phyloP scores from a whole-genome alignment of 1,140 invertebrate species.

The Anastrepha obliqua region DNA sequence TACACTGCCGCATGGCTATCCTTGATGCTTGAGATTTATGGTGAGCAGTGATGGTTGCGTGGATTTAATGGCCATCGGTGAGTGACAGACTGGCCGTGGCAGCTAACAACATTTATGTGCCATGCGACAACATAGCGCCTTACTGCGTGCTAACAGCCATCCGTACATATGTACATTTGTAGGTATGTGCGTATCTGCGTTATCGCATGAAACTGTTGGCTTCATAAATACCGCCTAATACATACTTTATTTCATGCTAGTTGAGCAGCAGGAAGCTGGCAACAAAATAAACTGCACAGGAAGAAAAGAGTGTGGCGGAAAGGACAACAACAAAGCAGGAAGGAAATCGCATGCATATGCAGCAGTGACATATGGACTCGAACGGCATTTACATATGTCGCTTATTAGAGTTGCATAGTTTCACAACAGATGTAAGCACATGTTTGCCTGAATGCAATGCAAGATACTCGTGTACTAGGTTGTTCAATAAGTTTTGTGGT shows the following conservation, averaged over 20 bases:
- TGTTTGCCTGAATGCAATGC: too few relatives aligned
- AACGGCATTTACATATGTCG: too few relatives aligned
- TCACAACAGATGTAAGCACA: too few relatives aligned
- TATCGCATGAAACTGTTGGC: background rate
- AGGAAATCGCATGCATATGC: background rate
- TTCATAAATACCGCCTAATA: background rate
- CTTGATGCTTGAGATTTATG: too few relatives aligned
- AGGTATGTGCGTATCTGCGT: background rate
- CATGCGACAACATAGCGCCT: background rate
- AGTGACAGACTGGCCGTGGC: constrained; percentile 37
- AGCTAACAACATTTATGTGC: constrained; percentile 9
- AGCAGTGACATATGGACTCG: background rate
- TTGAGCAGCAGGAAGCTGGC: constrained; percentile 12
- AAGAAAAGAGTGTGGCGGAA: background rate
- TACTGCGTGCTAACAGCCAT: background rate
- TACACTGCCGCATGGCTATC: too few relatives aligned
- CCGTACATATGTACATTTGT: background rate
- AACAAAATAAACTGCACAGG: background rate
- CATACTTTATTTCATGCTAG: background rate
- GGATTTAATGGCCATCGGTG: background rate
- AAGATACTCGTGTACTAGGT: too few relatives aligned
- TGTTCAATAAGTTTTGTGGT: too few relatives aligned
- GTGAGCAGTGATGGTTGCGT: background rate
- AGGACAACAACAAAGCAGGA: background rate
- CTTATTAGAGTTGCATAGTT: too few relatives aligned